Evolutionary conservation across 1,140 invertebrate species (phyloP), one percentile per base, ranked within the genome.

Genomic region (Lucilia cuprina): DNA sequence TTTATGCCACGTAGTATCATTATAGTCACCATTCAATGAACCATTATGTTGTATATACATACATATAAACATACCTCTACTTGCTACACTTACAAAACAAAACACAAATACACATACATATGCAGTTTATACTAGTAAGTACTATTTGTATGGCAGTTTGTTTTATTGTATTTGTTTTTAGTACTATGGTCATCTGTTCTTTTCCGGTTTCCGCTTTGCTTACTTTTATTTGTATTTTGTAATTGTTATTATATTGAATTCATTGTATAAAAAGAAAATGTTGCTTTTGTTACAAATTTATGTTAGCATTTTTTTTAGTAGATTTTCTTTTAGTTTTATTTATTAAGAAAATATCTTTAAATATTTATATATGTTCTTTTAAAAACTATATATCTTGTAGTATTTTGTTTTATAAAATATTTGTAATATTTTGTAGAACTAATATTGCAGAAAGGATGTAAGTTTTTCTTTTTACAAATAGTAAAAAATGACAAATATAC

Each of bases 181-280:
- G 21, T 70, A 70, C 65, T 25, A 21, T 21, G 65, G 65, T 70
- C 65, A 70, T 70, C 65, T 70, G 65, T 70, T 70, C 65, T 70
- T 70, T 70, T 70, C 65, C 65, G 65, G 65, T 70, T 70, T 70
- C 65, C 65, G 65, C 65, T 70, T 70, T 70, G 21, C 65, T 70
- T 70, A 70, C 65, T 70, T 70, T 70, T 70, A 70, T 70, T 70
- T 70, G 65, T 70, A 70, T 70, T 70, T 70, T 70, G 65, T 70
- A 70, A 70, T 70, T 70, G 65, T 70, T 70, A 70, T 70, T 70
- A 70, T 70, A 70, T 70, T 70, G 65, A 70, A 70, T 70, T 70
- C n/a, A 19, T 70, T 70, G 65, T 70, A 25, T 21, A 70, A 1
- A 30, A 30, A 30, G 3, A 70, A 70, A 41, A 70, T 21, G 65